Base-by-base conservation (phyloP, 2,797 vertebrate species). In the Ceryle rudis region DNA sequence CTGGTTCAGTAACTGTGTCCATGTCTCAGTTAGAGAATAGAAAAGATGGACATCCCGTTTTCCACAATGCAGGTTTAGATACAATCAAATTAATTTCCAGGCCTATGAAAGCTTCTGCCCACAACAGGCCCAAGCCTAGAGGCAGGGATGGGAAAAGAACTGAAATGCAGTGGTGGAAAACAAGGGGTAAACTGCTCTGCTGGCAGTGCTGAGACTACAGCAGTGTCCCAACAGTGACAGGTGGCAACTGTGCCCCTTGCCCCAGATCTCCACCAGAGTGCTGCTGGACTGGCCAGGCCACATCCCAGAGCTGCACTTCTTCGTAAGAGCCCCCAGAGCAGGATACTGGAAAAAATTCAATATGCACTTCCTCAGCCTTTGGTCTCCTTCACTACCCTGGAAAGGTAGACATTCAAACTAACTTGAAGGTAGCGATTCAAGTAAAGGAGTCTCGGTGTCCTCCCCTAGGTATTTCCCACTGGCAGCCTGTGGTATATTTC, bases 211-310 rank as follows among this genome's bases (percentile, higher is more conserved):
- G 64, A 14, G 46, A 67, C 46, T 39, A 14, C 20, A 61, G 42
- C 29, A 39, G 7, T 18, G 37, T 70, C 75, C 58, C 60, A 69
- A 60, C 37, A 88, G 46, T 6, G 23, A 8, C 22, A 7, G 17
- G 31, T 4, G 55, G 26, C 64, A 58, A 31, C n/a, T 65, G 54
- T 42, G 23, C 5, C 51, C 39, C 29, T 14, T 8, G 23, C 11
- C 65, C 3, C 13, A 14, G 0, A 4, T 39, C 54, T 61, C 23
- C 39, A 55, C 31, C 28, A 28, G 0, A 1, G 20, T 5, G 14
- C 67, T 44, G 35, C 21, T 49, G 46, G 51, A 44, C 29, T 8
- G 33, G 31, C 62, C 28, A 14, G 0, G 2, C 29, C 44, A n/a
- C 79, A 75, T 35, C n/a, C 39, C 0, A 0, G 15, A 39, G 39